phyloP scores from a whole-genome alignment of 2,113 vertebrate species.

The Macaca mulatta region DNA sequence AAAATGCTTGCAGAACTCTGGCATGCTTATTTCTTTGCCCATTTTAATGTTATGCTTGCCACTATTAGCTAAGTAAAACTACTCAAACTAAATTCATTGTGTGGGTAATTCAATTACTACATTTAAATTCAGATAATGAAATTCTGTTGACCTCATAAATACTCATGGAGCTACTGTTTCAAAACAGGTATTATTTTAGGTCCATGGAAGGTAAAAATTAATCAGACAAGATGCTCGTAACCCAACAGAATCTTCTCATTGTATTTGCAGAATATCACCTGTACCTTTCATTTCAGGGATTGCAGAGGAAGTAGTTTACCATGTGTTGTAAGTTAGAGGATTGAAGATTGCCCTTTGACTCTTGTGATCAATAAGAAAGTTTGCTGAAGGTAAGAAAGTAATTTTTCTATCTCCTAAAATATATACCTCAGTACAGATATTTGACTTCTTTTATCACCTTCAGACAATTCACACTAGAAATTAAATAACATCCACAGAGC shows the following conservation, averaged over 20 bases:
- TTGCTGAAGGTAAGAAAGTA: constrained; percentile 7
- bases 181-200: neutral
- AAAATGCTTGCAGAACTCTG: neutral
- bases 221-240: neutral
- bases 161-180: neutral
- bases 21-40: neutral
- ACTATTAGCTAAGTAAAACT: neutral
- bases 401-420: constrained; percentile 2
- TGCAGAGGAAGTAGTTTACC: neutral
- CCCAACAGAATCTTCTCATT: neutral
- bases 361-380: constrained; percentile 29
- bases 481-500: neutral
- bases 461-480: constrained; percentile 42
- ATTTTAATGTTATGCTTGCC: neutral
- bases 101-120: neutral
- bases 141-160: constrained; percentile 11
- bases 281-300: neutral
- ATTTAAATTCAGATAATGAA: neutral
- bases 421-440: neutral
- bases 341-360: neutral
- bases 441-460: constrained; percentile 51
- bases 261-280: neutral
- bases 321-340: neutral
- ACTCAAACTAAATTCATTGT: constrained; percentile 9
- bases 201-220: neutral